Conservation (phyloP, 2,113 vertebrate genomes). For the Cochlearius cochlearius region DNA sequence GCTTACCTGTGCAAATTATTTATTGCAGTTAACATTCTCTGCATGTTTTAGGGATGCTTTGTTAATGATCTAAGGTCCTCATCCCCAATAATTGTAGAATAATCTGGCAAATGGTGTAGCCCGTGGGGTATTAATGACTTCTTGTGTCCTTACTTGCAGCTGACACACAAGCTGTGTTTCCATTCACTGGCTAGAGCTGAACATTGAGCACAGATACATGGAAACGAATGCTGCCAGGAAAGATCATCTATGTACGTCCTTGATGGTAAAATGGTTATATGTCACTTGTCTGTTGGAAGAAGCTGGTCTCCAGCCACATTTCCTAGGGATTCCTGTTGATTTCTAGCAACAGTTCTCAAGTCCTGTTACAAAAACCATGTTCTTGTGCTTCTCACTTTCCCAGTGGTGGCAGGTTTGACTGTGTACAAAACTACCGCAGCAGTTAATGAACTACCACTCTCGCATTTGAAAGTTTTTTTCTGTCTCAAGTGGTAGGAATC, state of each 20-base stretch:
- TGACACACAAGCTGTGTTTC: background rate
- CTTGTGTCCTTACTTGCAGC: background rate
- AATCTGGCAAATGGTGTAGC: background rate
- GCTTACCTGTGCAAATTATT: background rate
- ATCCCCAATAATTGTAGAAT: background rate
- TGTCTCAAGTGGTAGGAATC: background rate
- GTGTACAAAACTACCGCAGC: background rate
- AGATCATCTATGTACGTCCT: background rate
- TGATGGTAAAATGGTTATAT: background rate
- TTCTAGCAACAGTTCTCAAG: background rate
- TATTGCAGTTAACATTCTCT: background rate
- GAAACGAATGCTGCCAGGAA: background rate
- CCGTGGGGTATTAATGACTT: background rate
- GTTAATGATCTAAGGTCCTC: background rate
- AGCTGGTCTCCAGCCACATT: background rate
- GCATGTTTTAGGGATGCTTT: background rate
- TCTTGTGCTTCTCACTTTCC: background rate
- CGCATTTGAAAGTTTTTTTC: background rate
- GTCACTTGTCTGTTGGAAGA: background rate
- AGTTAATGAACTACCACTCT: background rate
- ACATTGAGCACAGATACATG: background rate
- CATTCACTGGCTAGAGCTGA: accelerated
- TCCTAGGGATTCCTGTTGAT: background rate
- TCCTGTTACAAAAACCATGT: background rate
- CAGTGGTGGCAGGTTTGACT: background rate